A percentile compares a stretch with the other conserved stretches of the same genome.
phyloP scores from a whole-genome alignment of 2,888 invertebrate species.

The Apotomis betuletana region DNA sequence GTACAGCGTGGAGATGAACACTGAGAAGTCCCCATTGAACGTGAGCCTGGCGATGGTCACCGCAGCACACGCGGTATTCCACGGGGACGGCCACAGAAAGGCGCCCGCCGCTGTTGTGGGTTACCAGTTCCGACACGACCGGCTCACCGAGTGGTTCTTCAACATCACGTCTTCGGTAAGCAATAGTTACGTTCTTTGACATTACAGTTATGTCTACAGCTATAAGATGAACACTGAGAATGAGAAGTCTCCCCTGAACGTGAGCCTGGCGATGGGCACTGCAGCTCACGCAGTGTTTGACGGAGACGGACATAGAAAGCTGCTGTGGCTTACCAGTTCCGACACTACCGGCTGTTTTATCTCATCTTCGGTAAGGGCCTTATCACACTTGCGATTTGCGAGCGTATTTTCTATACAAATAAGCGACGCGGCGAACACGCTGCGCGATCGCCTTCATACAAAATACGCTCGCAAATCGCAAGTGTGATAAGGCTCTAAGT shows the following conservation, averaged over 20 bases:
- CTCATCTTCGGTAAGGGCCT: neutral
- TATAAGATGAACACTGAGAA: conserved; percentile 71
- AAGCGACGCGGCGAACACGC: no score
- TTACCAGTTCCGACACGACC: conserved; percentile 91
- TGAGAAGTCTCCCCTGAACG: conserved; percentile 77
- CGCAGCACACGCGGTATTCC: conserved; percentile 93
- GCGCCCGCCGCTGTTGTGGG: conserved; percentile 88
- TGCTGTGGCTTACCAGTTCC: neutral
- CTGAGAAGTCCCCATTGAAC: conserved; percentile 76
- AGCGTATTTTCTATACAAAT: no score
- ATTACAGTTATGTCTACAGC: conserved; percentile 84
- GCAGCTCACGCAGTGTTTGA: conserved; percentile 93
- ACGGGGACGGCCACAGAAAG: conserved; percentile 82
- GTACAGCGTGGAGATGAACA: conserved; percentile 81
- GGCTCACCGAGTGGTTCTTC: conserved; percentile 89
- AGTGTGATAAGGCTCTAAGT: no score
- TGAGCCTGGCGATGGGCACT: conserved; percentile 89
- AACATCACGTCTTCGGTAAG: conserved; percentile 90
- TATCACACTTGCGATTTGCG: no score
- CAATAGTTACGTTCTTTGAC: conserved; percentile 33
- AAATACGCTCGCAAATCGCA: no score
- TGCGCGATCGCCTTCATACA: no score
- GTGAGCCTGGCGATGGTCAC: conserved; percentile 89
- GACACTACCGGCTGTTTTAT: neutral
- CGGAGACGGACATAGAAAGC: conserved; percentile 80